Evolutionary conservation across 2,113 vertebrate genomes (phyloP), one percentile per base, ranked within the genome.

Genomic region (Lamprotornis superbus): DNA sequence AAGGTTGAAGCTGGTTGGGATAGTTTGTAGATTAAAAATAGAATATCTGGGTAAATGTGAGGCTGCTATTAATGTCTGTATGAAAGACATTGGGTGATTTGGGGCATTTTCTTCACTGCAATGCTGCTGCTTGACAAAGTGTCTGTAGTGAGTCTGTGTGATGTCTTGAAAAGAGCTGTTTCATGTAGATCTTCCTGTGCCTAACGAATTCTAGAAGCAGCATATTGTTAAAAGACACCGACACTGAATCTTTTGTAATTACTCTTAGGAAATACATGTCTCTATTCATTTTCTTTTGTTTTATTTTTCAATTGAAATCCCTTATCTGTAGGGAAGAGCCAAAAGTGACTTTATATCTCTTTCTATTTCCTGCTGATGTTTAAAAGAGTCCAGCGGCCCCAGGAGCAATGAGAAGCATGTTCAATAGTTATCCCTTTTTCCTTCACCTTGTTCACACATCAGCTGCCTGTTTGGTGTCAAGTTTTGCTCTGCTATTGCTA

Each of bases 401-500:
- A 83, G 86, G 68, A 94, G 93, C 79, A 94, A 68, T 12, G 14
- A 5, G 40, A 96, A 56, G 52, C 80, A 5, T 63, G 52, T 91
- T 92, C 44, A 86, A 13, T 70, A 91, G 71, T 85, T 81, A 90
- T 65, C 49, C 76, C 40, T 88, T 95, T 81, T 82, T 65, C 71
- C 68, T 95, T 94, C 90, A 83, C 90, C 85, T 93, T 94, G 64
- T 86, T 92, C 64, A 31, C 46, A 12, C 23, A 60, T 96, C 88
- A 88, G 64, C 68, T 96, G 92, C 76, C 76, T 87, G 61, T 89
- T 86, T 5, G 10, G 89, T 94, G 75, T 93, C 81, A 61, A 35
- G 71, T 90, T 89, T 93, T 90, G 52, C 64, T 95, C 88, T 92
- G 56, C 64, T 92, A 1, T 70, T 93, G 85, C 88, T n/a, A 31